These are phyloP conservation scores for Didymodactylos carnosus DNA, from an alignment of 2,888 invertebrate genomes.

Conservation along the genomic window DNA sequence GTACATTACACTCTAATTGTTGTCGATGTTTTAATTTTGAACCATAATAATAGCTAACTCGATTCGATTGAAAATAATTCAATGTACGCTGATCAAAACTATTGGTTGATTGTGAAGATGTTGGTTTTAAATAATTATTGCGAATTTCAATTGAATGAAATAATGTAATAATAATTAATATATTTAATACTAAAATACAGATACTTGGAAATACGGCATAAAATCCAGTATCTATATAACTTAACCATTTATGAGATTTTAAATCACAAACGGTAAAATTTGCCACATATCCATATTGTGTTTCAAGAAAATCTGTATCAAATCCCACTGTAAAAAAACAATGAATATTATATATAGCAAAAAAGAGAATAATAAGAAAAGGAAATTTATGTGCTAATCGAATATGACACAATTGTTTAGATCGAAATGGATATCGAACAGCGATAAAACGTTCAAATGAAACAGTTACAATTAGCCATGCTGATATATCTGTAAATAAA, in stretches of 20 bases:
- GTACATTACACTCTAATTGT: too few relatives aligned
- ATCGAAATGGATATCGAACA: slow-evolving; percentile 5
- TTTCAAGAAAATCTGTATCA: background rate
- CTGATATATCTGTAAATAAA: background rate
- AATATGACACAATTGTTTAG: background rate
- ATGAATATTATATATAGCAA: background rate
- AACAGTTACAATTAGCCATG: slow-evolving; percentile 12
- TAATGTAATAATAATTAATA: background rate
- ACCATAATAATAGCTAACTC: too few relatives aligned
- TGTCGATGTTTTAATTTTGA: too few relatives aligned
- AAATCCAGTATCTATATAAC: background rate
- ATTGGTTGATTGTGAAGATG: background rate
- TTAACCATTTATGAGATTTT: background rate
- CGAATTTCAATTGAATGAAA: background rate
- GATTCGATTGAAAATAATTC: too few relatives aligned
- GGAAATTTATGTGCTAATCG: background rate
- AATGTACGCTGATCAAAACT: too few relatives aligned
- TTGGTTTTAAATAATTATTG: background rate
- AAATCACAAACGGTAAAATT: background rate
- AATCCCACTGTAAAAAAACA: background rate
- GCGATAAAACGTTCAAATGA: slow-evolving; percentile 13
- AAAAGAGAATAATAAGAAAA: background rate
- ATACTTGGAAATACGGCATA: background rate
- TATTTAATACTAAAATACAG: background rate
- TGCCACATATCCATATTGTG: background rate